These are phyloP conservation scores for Uromys caudimaculatus DNA, from an alignment of 2,797 vertebrate species.

Conservation along the genomic window DNA sequence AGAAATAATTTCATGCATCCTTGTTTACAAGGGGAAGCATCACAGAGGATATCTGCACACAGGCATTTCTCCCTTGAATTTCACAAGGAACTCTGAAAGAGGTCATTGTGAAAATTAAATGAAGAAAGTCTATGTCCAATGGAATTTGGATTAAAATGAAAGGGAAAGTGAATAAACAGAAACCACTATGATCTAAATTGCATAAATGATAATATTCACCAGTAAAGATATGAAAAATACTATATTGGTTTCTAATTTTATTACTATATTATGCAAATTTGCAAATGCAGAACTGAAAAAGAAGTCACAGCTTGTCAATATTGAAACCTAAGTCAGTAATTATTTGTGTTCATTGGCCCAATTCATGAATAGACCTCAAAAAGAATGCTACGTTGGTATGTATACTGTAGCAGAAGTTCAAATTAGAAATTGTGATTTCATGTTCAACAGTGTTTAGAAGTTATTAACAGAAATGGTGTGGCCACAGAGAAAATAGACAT, in stretches of 20 bases:
- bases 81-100: background rate
- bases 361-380: background rate
- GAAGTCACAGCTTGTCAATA: background rate
- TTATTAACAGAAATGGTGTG: background rate
- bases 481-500: background rate
- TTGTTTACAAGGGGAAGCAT: background rate
- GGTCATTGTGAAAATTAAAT: background rate
- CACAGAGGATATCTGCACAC: background rate
- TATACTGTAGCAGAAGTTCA: background rate
- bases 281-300: background rate
- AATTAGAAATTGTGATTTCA: background rate
- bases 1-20: background rate
- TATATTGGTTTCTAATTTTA: background rate
- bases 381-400: background rate
- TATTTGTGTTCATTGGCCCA: background rate
- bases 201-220: too few relatives aligned
- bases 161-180: background rate
- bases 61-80: rapidly evolving
- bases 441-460: background rate
- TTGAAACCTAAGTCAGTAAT: background rate
- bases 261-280: background rate
- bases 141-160: background rate
- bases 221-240: too few relatives aligned
- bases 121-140: background rate
- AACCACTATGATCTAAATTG: background rate